These are phyloP conservation scores for Myrmophylax atrothorax DNA, from an alignment of 2,113 vertebrate species.

Conservation along the genomic window DNA sequence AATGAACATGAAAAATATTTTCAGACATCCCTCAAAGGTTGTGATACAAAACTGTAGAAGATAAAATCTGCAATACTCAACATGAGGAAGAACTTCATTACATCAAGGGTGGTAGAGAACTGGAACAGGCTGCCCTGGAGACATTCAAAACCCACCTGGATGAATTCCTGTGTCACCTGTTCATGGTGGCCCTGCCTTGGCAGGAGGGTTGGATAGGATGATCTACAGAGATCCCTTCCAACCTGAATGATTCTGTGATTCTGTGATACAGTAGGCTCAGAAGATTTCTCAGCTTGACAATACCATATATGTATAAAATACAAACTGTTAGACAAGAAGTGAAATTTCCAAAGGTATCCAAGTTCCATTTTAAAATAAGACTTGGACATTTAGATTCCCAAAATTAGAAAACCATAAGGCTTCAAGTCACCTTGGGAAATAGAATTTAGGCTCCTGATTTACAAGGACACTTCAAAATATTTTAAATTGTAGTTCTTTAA, in stretches of 20 bases:
- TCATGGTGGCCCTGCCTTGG: too few species aligned
- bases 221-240: neutral
- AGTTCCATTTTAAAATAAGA: neutral
- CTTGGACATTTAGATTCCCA: neutral
- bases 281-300: neutral
- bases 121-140: neutral
- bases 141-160: neutral
- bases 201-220: too few species aligned
- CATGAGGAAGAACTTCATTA: neutral
- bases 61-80: neutral
- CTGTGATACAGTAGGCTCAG: neutral
- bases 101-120: neutral
- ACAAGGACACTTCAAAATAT: neutral
- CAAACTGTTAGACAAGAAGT: neutral
- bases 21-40: neutral
- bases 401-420: neutral
- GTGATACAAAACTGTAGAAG: neutral
- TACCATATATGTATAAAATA: neutral
- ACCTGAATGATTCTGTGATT: neutral
- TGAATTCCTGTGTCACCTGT: neutral
- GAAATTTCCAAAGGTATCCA: neutral
- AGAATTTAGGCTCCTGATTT: neutral
- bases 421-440: neutral
- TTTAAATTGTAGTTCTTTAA: neutral
- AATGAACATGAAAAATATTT: neutral